These are phyloP conservation scores for Pentamera pediparva DNA, from an alignment of 53 echinoderm and acorn worm genomes.

Conservation along the genomic window DNA sequence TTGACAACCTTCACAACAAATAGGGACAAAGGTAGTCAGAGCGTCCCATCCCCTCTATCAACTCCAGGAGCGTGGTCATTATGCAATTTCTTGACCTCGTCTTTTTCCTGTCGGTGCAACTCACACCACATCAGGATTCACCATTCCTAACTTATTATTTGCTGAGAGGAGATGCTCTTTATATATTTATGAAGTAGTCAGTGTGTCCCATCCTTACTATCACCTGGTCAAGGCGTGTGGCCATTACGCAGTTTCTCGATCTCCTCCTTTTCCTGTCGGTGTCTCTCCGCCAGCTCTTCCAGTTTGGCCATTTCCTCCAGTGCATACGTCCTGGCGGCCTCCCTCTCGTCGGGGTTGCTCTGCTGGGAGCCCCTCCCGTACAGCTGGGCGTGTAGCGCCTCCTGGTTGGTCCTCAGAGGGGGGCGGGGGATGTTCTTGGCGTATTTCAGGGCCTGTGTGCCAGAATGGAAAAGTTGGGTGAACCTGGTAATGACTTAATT, in stretches of 20 bases:
- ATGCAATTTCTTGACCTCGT: conserved; percentile 58
- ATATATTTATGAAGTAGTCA: no score
- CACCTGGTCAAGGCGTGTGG: conserved; percentile 9
- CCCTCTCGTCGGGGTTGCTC: neutral
- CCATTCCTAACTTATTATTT: no score
- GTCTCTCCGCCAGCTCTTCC: conserved; percentile 69
- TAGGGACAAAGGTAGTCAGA: no score
- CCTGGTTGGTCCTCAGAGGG: conserved; percentile 63
- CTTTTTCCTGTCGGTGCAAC: conserved; percentile 74
- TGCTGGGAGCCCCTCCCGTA: conserved; percentile 35
- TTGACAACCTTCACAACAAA: no score
- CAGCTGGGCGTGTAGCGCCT: conserved; percentile 63
- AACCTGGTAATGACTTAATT: neutral
- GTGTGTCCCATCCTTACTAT: neutral
- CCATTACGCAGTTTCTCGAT: conserved; percentile 53
- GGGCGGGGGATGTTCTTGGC: conserved; percentile 72
- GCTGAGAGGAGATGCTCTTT: no score
- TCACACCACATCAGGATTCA: no score
- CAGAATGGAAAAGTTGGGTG: neutral
- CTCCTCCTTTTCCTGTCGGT: conserved; percentile 66
- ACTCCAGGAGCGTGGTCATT: conserved; percentile 21
- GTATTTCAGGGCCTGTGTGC: conserved; percentile 68
- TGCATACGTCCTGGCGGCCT: conserved; percentile 40
- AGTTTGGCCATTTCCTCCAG: conserved; percentile 61
- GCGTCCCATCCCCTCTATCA: no score